Conservation (phyloP, 2,113 vertebrate species). For the Dasypus novemcinctus region DNA sequence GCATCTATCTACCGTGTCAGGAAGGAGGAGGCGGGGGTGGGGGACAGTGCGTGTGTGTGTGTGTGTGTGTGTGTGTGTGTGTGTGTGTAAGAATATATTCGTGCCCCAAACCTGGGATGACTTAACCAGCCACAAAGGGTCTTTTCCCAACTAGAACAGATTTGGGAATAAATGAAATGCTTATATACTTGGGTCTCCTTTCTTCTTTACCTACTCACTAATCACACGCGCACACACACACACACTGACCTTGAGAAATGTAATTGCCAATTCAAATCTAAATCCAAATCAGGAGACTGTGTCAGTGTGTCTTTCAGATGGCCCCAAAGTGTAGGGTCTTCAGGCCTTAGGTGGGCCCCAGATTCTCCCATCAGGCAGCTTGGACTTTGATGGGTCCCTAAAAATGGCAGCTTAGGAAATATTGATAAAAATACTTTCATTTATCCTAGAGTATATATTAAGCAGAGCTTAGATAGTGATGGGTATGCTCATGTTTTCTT, state of each 20-base stretch:
- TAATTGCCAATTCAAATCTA: not conserved
- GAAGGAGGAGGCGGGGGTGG: accelerated
- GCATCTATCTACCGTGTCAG: not conserved
- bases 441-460: not conserved
- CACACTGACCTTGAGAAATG: not conserved
- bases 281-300: not conserved
- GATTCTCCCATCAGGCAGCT: not conserved
- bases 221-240: not conserved
- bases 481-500: not conserved
- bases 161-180: not conserved
- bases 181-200: no score
- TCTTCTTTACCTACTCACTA: no score
- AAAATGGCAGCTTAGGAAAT: not conserved
- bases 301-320: not conserved
- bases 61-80: not conserved
- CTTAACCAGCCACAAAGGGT: not conserved
- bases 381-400: not conserved
- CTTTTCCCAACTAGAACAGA: not conserved
- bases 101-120: not conserved
- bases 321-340: not conserved
- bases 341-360: no score
- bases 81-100: not conserved
- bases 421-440: accelerated
- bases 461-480: no score
- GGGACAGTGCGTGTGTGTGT: not conserved